Evolutionary conservation across 2,888 invertebrate species (phyloP), one percentile per base, ranked within the genome.

Genomic region (Drosophila anceps): DNA sequence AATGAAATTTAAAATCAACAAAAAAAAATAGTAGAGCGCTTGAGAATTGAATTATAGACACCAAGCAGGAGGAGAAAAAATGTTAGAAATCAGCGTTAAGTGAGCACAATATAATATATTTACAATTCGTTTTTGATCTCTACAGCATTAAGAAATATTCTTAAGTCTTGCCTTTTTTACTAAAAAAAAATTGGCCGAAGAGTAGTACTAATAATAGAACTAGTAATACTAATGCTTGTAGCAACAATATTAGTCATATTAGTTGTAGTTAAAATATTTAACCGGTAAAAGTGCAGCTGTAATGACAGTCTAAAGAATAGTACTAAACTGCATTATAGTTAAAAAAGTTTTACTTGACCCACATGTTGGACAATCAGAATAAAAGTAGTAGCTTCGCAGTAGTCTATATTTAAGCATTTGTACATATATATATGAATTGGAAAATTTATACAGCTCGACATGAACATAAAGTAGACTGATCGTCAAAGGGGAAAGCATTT

Each of bases 1-100:
- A 82, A 82, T 79, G 73, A 79, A 85, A 70, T 58, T 12, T 67
- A 70, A 82, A 84, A 64, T 60, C 62, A 60, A 68, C 57, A 69
- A 69, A 72, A 24, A 37, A 20, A 20, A 6, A 24, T 69, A 74
- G 46, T 66, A 69, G 81, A 73, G 57, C 60, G 65, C 74, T 81
- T 71, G 71, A 80, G 67, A 76, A 73, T 67, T 63, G 65, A 81
- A 81, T 81, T 62, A 71, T 69, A 73, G 65, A 69, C 59, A 69
- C 67, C 53, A 41, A 44, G 29, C 18, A 53, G 57, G 29, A 15
- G 18, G 31, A 3, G 4, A 12, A 15, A 35, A 31, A 54, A 12
- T 20, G n/a, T 24, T 37, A 20, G 31, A 41, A 31, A 54, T 8
- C 13, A 33, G n/a, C 39, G 20, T 37, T 20, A 39, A 54, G 15